phyloP scores from a whole-genome alignment of 2,113 vertebrate genomes.

The Lagopus muta region DNA sequence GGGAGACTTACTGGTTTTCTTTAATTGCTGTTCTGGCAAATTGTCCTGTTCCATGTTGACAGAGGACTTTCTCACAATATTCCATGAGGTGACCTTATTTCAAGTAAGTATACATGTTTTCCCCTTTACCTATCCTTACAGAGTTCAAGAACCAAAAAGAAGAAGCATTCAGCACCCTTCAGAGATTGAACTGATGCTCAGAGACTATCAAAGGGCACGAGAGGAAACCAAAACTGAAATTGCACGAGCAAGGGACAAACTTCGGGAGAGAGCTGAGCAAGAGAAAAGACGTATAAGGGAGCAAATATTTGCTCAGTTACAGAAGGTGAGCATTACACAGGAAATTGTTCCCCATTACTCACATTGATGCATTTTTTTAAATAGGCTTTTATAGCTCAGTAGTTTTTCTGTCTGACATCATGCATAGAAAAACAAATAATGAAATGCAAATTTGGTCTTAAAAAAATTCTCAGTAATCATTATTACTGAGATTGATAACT shows the following conservation, averaged over 20 bases:
- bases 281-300: slow-evolving; percentile 89
- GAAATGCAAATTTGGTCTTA: background rate
- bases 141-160: slow-evolving; percentile 75
- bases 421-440: background rate
- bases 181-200: slow-evolving; percentile 88
- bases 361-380: background rate
- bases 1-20: background rate
- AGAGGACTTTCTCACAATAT: background rate
- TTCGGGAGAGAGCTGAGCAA: slow-evolving; percentile 86
- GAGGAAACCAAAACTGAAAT: slow-evolving; percentile 93
- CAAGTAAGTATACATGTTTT: background rate
- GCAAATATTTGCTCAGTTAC: slow-evolving; percentile 81
- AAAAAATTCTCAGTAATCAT: background rate
- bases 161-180: slow-evolving; percentile 78
- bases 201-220: slow-evolving; percentile 88
- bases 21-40: background rate
- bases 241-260: slow-evolving; percentile 85
- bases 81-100: background rate
- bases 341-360: accelerated
- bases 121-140: slow-evolving; percentile 34
- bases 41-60: background rate
- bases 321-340: slow-evolving; percentile 74
- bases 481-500: background rate
- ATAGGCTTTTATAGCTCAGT: background rate
- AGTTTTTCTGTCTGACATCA: background rate